These are phyloP conservation scores for Glyptemys insculpta DNA, from an alignment of 2,797 vertebrate species.

Conservation along the genomic window DNA sequence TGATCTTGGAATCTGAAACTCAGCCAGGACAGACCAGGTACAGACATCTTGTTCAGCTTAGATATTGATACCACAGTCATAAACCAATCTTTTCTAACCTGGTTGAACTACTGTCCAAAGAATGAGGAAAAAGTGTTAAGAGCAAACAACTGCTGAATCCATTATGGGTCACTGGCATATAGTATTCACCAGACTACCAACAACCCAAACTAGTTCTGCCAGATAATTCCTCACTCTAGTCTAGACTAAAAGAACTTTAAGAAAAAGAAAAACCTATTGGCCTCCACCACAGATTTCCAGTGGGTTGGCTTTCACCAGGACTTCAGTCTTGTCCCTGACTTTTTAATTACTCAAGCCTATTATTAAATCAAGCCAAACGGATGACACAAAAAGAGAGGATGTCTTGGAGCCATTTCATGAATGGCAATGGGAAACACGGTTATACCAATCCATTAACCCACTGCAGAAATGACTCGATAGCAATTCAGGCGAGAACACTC, in stretches of 20 bases:
- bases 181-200: constrained; percentile 4
- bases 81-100: constrained; percentile 15
- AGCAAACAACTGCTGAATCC: neutral
- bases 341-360: constrained; percentile 42
- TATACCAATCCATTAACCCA: constrained; percentile 25
- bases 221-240: neutral
- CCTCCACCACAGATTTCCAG: constrained; percentile 41
- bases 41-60: neutral
- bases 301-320: constrained; percentile 36
- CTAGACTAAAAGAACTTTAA: neutral
- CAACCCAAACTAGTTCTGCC: constrained; percentile 2
- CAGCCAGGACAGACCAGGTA: neutral
- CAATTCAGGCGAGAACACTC: neutral
- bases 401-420: constrained; percentile 37
- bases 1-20: neutral
- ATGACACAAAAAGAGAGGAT: neutral
- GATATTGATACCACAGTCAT: constrained; percentile 41
- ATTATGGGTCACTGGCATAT: neutral
- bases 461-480: constrained; percentile 28
- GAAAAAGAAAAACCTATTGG: neutral
- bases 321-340: constrained; percentile 39
- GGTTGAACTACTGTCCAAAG: constrained; percentile 24
- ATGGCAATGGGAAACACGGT: constrained; percentile 12
- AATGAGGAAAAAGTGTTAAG: neutral
- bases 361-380: constrained; percentile 59